These are phyloP conservation scores for Leptopilina syphax DNA, from an alignment of 2,888 invertebrate species.

Conservation along the genomic window DNA sequence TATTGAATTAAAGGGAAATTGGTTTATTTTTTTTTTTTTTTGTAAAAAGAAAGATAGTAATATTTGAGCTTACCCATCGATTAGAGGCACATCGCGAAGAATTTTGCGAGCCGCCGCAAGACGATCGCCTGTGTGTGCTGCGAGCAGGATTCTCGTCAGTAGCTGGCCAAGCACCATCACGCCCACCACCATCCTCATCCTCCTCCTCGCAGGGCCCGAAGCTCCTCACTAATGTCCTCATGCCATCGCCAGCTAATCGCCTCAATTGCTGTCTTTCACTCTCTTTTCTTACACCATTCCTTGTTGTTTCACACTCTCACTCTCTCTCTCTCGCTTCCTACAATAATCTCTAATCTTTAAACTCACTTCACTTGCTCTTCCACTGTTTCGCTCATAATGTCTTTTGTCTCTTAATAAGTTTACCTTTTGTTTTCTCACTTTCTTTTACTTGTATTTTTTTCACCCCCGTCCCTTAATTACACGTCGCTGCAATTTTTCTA, in stretches of 20 bases:
- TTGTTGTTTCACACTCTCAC: conserved; percentile 1
- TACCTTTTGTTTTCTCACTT: background rate
- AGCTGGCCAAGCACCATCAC: conserved; percentile 75
- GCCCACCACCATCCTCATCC: conserved; percentile 76
- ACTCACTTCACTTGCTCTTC: conserved; percentile 24
- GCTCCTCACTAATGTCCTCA: conserved; percentile 73
- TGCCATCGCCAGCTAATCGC: conserved; percentile 69
- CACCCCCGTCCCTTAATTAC: background rate
- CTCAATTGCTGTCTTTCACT: conserved; percentile 58
- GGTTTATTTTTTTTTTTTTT: background rate
- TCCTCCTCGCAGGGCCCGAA: conserved; percentile 74
- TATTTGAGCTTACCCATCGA: conserved; percentile 69
- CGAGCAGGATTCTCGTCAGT: conserved; percentile 73
- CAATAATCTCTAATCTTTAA: conserved; percentile 13
- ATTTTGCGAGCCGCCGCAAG: conserved; percentile 73
- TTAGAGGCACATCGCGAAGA: conserved; percentile 71
- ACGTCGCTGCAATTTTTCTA: background rate
- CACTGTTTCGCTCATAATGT: background rate
- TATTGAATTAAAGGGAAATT: too few relatives aligned
- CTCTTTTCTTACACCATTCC: conserved; percentile 39
- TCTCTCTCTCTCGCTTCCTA: conserved; percentile 16
- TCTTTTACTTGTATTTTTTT: background rate
- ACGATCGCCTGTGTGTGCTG: conserved; percentile 73
- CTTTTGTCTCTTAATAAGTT: background rate
- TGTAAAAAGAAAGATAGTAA: too few relatives aligned